phyloP scores from a whole-genome alignment of 2,113 vertebrate species.

The Marmota flaviventris region DNA sequence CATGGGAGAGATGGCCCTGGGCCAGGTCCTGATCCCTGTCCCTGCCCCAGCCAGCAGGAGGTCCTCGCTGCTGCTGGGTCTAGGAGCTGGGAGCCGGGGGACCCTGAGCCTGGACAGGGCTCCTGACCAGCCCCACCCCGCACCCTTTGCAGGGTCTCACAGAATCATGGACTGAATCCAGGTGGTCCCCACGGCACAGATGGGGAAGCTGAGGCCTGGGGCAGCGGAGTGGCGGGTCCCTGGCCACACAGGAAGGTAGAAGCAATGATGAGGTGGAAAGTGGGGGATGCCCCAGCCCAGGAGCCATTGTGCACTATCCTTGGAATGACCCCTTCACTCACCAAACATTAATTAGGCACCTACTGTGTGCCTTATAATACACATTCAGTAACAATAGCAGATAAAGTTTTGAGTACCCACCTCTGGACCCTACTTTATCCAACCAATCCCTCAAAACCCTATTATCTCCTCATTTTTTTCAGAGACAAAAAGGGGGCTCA shows the following conservation, averaged over 20 bases:
- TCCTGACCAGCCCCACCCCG: not conserved
- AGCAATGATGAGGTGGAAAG: not conserved
- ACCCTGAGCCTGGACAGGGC: not conserved
- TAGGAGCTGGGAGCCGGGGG: not conserved
- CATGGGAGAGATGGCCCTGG: not conserved
- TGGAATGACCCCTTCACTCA: not conserved
- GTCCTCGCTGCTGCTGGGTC: not conserved
- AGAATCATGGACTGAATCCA: slow-evolving; percentile 36
- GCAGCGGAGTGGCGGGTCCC: not conserved
- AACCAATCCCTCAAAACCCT: not conserved
- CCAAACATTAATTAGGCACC: not conserved
- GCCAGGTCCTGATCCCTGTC: slow-evolving; percentile 16
- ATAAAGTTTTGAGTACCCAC: not conserved
- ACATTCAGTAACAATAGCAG: not conserved
- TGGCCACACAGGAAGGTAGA: slow-evolving; percentile 51
- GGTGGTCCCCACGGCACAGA: slow-evolving; percentile 20
- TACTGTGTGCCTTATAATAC: not conserved
- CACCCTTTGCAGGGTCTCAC: not conserved
- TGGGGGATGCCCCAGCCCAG: rapidly evolving
- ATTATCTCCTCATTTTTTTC: not conserved
- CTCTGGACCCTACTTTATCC: not conserved
- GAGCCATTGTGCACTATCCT: not conserved
- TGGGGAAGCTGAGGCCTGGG: slow-evolving; percentile 56
- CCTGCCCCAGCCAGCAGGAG: not conserved
- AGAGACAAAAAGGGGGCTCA: slow-evolving; percentile 43